These are phyloP conservation scores for Brienomyrus brachyistius DNA, from an alignment of 2,113 vertebrate species.

Conservation along the genomic window DNA sequence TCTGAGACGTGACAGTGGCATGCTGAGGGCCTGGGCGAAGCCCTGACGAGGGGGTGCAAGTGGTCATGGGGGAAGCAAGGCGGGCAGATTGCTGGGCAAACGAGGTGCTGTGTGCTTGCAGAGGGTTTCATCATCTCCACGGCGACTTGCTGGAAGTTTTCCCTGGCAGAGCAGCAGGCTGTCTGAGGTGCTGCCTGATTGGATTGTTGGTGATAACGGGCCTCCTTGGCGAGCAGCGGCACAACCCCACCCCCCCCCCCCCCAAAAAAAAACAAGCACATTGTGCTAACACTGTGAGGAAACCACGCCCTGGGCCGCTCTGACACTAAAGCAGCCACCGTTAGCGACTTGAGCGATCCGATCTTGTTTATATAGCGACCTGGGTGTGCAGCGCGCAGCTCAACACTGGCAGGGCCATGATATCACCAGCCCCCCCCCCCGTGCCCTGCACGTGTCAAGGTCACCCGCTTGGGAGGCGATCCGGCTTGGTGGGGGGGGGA, in stretches of 20 bases:
- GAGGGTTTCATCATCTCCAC: constrained; percentile 25
- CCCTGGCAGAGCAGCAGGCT: constrained; percentile 31
- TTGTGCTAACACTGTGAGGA: background rate
- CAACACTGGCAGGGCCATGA: constrained; percentile 47
- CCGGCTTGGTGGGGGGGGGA: constrained; percentile 28
- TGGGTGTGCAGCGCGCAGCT: constrained; percentile 40
- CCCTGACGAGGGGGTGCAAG: background rate
- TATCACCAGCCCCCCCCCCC: constrained; percentile 47
- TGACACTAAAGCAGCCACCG: background rate
- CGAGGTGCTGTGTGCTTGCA: background rate
- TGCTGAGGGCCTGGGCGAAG: background rate
- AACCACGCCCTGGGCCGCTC: constrained; percentile 9
- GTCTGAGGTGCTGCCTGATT: background rate
- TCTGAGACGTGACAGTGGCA: background rate
- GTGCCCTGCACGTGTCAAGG: constrained; percentile 41
- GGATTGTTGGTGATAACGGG: background rate
- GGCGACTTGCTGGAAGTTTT: constrained; percentile 10
- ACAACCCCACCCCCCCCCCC: background rate
- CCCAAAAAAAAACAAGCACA: background rate
- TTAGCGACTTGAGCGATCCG: constrained; percentile 40
- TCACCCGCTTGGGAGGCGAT: constrained; percentile 33
- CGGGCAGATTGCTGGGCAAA: constrained; percentile 18
- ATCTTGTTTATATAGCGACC: constrained; percentile 48
- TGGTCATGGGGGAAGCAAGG: background rate
- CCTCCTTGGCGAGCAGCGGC: background rate